phyloP scores from a whole-genome alignment of 2,888 invertebrate species.

The Coelinius sp. region DNA sequence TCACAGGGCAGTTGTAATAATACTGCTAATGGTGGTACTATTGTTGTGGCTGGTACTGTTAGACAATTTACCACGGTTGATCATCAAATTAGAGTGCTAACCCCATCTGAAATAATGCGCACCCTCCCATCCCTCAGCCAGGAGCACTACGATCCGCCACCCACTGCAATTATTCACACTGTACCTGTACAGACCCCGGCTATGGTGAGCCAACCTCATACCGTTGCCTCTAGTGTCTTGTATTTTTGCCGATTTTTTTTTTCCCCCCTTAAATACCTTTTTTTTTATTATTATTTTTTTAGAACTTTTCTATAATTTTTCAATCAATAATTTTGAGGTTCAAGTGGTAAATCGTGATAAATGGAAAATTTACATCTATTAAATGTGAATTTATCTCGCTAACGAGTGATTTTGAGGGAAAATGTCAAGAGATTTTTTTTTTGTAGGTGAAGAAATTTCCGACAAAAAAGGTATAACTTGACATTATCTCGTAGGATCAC shows the following conservation, averaged over 20 bases:
- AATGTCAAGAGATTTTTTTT: no score
- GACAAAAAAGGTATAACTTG: no score
- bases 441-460: no score
- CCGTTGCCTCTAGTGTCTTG: conserved; percentile 70
- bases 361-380: no score
- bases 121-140: conserved; percentile 88
- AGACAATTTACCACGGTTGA: conserved; percentile 74
- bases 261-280: background rate
- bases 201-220: conserved; percentile 71
- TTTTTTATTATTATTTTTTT: conserved; percentile 45
- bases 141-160: conserved; percentile 78
- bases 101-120: conserved; percentile 92
- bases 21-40: conserved; percentile 65
- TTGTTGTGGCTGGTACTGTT: conserved; percentile 71
- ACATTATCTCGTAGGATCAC: no score
- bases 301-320: conserved; percentile 48
- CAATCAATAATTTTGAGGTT: background rate
- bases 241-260: conserved; percentile 59
- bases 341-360: no score
- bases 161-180: conserved; percentile 73
- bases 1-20: conserved; percentile 27
- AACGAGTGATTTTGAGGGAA: no score
- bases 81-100: conserved; percentile 90
- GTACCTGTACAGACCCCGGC: conserved; percentile 71
- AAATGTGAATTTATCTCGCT: no score